Conservation (phyloP, 2,888 invertebrate species). For the Pocota personata region DNA sequence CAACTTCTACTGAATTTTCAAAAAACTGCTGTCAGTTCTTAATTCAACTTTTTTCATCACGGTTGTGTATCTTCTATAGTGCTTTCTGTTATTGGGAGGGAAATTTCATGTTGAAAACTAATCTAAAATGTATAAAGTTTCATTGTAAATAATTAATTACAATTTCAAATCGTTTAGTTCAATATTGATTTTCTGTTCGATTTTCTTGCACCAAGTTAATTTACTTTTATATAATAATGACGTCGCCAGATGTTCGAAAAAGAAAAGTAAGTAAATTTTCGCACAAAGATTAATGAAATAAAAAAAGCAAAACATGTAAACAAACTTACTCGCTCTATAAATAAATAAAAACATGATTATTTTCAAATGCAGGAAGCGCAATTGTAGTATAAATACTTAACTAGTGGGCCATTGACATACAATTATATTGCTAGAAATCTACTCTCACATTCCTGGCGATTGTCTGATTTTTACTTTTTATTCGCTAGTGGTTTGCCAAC, state of each 20-base stretch:
- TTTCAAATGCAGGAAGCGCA: not conserved
- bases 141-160: conserved; percentile 19
- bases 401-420: not conserved
- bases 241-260: conserved; percentile 79
- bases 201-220: conserved; percentile 14
- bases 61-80: not conserved
- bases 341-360: not conserved
- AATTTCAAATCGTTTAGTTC: not conserved
- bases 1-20: not conserved
- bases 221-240: conserved; percentile 76
- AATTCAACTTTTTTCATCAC: conserved; percentile 1
- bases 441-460: not conserved
- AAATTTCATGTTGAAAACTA: not conserved
- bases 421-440: not conserved
- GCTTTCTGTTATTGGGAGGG: not conserved
- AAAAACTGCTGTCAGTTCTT: conserved; percentile 4
- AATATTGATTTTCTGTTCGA: conserved; percentile 2
- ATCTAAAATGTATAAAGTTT: conserved; percentile 22
- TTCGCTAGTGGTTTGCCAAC: not conserved
- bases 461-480: not conserved
- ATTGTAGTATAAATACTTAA: not conserved
- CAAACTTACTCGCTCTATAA: not conserved
- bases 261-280: conserved; percentile 79
- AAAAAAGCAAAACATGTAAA: conserved; percentile 55
- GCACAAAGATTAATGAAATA: conserved; percentile 33